Evolutionary conservation across 2,888 invertebrate species (phyloP).

Genomic region (Eupithecia subfuscata): DNA sequence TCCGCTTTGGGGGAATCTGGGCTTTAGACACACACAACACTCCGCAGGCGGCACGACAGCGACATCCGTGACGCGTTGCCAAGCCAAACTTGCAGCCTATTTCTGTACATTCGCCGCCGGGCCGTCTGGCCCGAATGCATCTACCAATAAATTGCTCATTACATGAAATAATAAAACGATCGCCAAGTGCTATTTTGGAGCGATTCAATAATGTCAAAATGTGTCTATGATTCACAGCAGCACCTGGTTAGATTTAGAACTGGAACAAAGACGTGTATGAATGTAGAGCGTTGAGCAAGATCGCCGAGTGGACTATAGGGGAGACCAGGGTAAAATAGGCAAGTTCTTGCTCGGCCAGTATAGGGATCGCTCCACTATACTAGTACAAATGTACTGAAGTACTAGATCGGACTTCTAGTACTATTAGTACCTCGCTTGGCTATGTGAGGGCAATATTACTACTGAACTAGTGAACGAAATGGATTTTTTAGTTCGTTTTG

Average conservation of each 20-base stretch:
- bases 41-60: conserved; percentile 46
- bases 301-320: background rate
- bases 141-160: conserved; percentile 39
- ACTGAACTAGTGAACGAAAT: too few species aligned
- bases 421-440: too few species aligned
- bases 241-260: conserved; percentile 10
- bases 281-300: background rate
- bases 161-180: conserved; percentile 45
- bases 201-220: conserved; percentile 17
- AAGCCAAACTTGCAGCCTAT: conserved; percentile 49
- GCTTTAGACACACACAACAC: conserved; percentile 19
- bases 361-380: too few species aligned
- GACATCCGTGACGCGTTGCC: conserved; percentile 54
- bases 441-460: too few species aligned
- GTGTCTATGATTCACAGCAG: conserved; percentile 19
- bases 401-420: too few species aligned
- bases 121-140: conserved; percentile 60
- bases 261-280: background rate
- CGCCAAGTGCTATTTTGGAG: conserved; percentile 27
- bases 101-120: conserved; percentile 54
- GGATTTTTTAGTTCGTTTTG: too few species aligned
- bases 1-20: too few species aligned
- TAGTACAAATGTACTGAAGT: too few species aligned
- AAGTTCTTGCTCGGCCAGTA: too few species aligned
- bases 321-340: too few species aligned